Base-by-base conservation (phyloP, 2,113 vertebrate genomes). In the Pipa parva region DNA sequence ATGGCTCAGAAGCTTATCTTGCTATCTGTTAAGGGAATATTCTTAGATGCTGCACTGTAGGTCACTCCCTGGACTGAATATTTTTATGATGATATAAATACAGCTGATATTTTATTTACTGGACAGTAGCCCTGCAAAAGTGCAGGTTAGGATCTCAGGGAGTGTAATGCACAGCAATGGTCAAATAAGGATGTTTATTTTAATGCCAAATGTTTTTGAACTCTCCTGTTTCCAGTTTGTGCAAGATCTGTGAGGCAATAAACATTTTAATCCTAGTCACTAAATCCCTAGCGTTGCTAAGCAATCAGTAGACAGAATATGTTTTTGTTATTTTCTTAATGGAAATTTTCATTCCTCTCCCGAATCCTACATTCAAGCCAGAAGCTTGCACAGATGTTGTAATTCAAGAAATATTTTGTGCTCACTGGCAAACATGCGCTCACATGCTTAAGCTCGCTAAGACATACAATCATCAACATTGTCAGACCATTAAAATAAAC, bases 231-330 rank as follows among this genome's bases (percentile, higher is more conserved):
- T 50, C 33, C 39, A 67, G 55, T 59, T 67, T 67, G n/a, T 39
- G 42, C 55, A 51, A 59, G 64, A 68, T 68, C 46, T 68, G 21
- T 27, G 59, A 59, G 45, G 36, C 18, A 33, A 68, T 68, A 59
- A 37, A 68, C 55, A 68, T 59, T 68, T 59, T 68, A 68, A 68
- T 68, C 55, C 55, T 37, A 37, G 29, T 59, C 21, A 20, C 55
- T 68, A 51, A 68, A 59, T 67, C 64, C 55, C 55, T 17, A 50
- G 29, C 10, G 45, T 68, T 68, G 55, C 64, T 59, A 59, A 59
- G 64, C 64, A 68, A 68, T 68, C 64, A 59, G 64, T 56, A 68
- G 55, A 51, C 37, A 31, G 42, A 59, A 45, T 50, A 13, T 59
- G 55, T 68, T 59, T 25, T 59, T 68, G 29, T 68, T 59, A 31